phyloP scores from a whole-genome alignment of 1,140 invertebrate genomes.

The Galleria mellonella region DNA sequence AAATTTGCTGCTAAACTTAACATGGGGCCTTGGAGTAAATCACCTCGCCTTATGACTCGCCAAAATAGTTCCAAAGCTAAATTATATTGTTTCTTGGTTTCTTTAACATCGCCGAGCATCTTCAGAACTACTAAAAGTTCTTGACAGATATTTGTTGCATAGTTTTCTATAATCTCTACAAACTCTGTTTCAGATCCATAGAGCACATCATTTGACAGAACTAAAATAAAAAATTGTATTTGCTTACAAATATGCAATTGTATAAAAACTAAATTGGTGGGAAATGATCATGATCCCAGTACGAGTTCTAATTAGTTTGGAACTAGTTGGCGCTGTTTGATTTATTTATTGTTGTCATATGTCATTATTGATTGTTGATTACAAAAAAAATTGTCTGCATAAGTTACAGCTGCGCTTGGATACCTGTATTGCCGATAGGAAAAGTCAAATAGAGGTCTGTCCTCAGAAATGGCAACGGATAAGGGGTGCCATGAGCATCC shows the following conservation, averaged over 20 bases:
- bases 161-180: conserved; percentile 85
- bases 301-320: too few relatives aligned
- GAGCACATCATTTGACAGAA: conserved; percentile 95
- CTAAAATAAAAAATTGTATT: conserved; percentile 75
- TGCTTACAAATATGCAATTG: conserved; percentile 4
- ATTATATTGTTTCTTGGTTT: conserved; percentile 79
- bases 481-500: too few relatives aligned
- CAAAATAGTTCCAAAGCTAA: conserved; percentile 85
- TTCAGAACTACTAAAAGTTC: conserved; percentile 86
- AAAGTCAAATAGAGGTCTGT: too few relatives aligned
- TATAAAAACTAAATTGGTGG: conserved; percentile 37
- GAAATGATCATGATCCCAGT: too few relatives aligned
- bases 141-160: conserved; percentile 85
- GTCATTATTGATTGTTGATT: too few relatives aligned
- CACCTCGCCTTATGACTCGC: conserved; percentile 81
- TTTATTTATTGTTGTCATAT: too few relatives aligned
- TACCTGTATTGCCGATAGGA: too few relatives aligned
- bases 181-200: conserved; percentile 94
- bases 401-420: too few relatives aligned
- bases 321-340: too few relatives aligned
- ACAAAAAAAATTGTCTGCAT: too few relatives aligned
- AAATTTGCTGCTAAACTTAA: conserved; percentile 83
- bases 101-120: conserved; percentile 75
- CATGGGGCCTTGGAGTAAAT: conserved; percentile 78
- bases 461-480: too few relatives aligned